Base-by-base conservation (phyloP, 2,888 invertebrate genomes). In the Argyra leucocephala region DNA sequence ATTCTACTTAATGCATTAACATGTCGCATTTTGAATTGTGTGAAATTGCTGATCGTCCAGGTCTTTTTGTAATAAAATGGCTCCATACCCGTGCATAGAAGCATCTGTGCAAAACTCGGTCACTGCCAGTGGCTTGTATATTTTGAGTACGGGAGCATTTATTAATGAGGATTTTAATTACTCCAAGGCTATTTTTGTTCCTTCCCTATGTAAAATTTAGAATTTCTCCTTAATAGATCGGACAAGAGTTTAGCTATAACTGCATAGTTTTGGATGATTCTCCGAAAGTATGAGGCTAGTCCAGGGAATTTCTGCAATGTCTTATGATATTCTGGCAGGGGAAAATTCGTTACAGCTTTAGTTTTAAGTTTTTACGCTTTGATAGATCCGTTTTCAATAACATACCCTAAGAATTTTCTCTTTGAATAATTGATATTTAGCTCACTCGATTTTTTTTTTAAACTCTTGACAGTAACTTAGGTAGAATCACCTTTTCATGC, bases 111-210 rank as follows among this genome's bases (percentile, higher is more conserved):
- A 66, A 15, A 69, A 12, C 48, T 69, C 69, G 6, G 66, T 66
- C 22, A 24, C 61, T 6, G 66, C 65, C 18, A 24, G 59, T 10
- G 57, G 36, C 1, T 58, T 59, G 57, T 63, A 69, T 12, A 69
- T 48, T 12, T 61, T 62, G 18, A 67, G 48, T 26, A 64, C 63
- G 21, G 68, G 69, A 31, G 36, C 48, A 10, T 57, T 36, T 3
- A n/a, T 10, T 22, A 73, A 62, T 63, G 65, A 61, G 15, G 57
- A 18, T 61, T 71, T 72, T n/a, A 72, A 65, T 3, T 10, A 58
- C 31, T 71, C 67, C 66, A 70, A 74, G 57, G 72, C 66, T 7
- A 67, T 18, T 7, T 7, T 63, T 74, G 67, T 18, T 70, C 63
- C 7, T 64, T 26, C 7, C 66, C 67, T 63, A 70, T 73, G 24